A percentile compares a stretch with the other conserved stretches of the same genome.
These are phyloP conservation scores for Tipula lateralis DNA, from an alignment of 2,888 invertebrate genomes.

Conservation along the genomic window DNA sequence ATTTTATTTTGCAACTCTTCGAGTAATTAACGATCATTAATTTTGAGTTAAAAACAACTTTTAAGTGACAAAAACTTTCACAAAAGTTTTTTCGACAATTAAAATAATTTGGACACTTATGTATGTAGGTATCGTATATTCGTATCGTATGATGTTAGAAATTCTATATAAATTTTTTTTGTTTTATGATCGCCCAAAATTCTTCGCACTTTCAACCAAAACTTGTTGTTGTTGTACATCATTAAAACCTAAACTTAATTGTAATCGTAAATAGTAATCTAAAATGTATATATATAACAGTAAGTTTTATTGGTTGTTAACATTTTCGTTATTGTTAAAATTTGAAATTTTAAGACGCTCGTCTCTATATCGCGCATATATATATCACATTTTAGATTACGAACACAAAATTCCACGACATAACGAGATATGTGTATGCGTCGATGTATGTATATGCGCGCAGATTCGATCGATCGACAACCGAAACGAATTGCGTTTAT, in stretches of 20 bases:
- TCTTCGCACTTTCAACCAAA: not conserved
- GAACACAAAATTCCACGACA: not conserved
- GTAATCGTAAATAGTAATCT: not conserved
- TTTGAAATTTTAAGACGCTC: not conserved
- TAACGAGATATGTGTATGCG: not conserved
- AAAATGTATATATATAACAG: not conserved
- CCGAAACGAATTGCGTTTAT: not conserved
- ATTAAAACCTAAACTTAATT: not conserved
- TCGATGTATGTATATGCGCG: too few species aligned
- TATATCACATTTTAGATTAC: not conserved
- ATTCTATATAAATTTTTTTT: too few species aligned
- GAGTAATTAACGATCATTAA: not conserved
- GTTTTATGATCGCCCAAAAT: not conserved
- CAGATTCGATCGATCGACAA: not conserved
- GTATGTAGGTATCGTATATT: not conserved
- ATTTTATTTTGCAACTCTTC: not conserved
- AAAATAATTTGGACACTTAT: not conserved
- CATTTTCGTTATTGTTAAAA: not conserved
- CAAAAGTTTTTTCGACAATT: not conserved
- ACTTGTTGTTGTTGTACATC: not conserved
- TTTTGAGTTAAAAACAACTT: not conserved
- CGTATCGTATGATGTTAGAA: not conserved
- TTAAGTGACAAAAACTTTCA: slow-evolving; percentile 6
- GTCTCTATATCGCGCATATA: not conserved
- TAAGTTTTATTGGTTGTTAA: not conserved